Conservation (phyloP, 2,888 invertebrate genomes). For the Acholoe squamosa region DNA sequence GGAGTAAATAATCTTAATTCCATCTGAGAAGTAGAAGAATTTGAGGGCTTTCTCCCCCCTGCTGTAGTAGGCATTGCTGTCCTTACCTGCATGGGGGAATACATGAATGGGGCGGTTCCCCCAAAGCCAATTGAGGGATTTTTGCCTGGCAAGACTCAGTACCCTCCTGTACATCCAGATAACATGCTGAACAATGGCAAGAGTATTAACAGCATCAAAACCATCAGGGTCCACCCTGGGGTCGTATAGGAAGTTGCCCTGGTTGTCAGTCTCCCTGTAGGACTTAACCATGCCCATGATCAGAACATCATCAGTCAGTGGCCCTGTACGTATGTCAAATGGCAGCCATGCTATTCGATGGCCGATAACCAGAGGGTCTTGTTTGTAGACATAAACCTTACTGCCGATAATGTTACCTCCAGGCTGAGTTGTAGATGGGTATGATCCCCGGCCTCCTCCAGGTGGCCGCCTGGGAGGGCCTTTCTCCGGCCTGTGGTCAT, state of each 20-base stretch:
- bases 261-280: constrained; percentile 20
- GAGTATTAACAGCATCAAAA: constrained; percentile 54
- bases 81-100: constrained; percentile 29
- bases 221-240: constrained; percentile 27
- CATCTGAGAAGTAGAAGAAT: constrained; percentile 39
- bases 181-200: constrained; percentile 31
- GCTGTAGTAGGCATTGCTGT: constrained; percentile 39
- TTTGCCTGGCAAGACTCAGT: background rate
- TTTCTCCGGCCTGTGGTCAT: too few relatives aligned
- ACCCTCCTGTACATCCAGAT: constrained; percentile 60
- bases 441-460: background rate
- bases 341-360: constrained; percentile 40
- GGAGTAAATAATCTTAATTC: constrained; percentile 1
- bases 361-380: constrained; percentile 33
- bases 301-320: constrained; percentile 13
- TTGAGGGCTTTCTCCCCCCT: constrained; percentile 53
- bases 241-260: constrained; percentile 56
- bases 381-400: constrained; percentile 56
- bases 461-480: background rate
- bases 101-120: constrained; percentile 31
- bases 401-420: background rate
- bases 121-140: constrained; percentile 46
- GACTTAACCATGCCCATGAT: background rate
- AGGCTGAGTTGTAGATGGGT: background rate
- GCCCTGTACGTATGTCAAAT: constrained; percentile 23